phyloP scores from a whole-genome alignment of 1,140 invertebrate species.

The Drosophila kurseongensis region DNA sequence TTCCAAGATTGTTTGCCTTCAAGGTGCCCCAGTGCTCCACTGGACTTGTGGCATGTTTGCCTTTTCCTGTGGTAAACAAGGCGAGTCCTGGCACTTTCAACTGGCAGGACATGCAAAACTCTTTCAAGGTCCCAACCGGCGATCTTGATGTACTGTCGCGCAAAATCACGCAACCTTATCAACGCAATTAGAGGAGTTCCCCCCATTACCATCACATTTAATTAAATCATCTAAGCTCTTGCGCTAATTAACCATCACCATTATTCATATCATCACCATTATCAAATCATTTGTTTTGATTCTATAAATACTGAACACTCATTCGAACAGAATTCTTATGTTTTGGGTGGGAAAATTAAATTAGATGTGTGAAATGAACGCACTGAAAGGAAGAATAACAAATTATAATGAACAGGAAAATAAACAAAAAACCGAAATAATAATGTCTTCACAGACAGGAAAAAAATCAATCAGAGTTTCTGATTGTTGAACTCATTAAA shows the following conservation, averaged over 20 bases:
- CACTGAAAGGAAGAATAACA: constrained; percentile 21
- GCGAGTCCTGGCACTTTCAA: constrained; percentile 20
- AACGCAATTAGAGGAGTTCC: constrained; percentile 30
- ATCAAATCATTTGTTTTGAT: constrained; percentile 32
- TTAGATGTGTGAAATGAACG: constrained; percentile 14
- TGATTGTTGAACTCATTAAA: neutral
- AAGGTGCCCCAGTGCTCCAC: constrained; percentile 10
- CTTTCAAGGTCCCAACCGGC: constrained; percentile 27
- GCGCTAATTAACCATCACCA: neutral
- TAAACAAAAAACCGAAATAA: constrained; percentile 13
- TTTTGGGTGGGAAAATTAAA: constrained; percentile 21
- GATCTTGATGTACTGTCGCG: constrained; percentile 44
- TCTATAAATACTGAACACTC: constrained; percentile 25
- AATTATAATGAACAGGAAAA: constrained; percentile 29
- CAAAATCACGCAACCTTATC: constrained; percentile 49
- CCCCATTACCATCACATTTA: neutral
- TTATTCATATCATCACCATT: constrained; percentile 1
- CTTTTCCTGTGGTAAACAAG: constrained; percentile 25
- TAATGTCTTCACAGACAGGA: neutral
- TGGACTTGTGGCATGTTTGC: constrained; percentile 50
- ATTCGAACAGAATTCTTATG: constrained; percentile 20
- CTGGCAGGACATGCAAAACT: constrained; percentile 45
- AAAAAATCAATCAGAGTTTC: neutral
- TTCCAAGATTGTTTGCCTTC: constrained; percentile 7
- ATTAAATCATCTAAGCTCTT: constrained; percentile 9